Conservation (phyloP, 2,888 invertebrate species). For the Latheticus oryzae region DNA sequence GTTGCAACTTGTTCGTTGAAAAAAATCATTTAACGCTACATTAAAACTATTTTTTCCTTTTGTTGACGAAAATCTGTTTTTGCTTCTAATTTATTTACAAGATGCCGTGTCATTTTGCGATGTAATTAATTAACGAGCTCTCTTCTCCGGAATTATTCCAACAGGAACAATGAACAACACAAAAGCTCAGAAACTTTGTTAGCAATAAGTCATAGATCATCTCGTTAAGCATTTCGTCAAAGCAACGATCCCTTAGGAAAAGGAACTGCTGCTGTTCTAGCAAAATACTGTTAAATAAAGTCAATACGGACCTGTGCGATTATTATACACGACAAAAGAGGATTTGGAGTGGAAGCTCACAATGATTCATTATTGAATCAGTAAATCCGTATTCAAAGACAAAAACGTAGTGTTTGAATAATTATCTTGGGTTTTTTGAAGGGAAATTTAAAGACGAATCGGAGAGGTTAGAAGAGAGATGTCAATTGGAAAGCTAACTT, state of each 20-base stretch:
- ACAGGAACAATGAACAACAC: conserved; percentile 32
- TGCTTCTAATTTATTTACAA: conserved; percentile 30
- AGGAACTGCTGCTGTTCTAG: no score
- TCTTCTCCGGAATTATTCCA: conserved; percentile 31
- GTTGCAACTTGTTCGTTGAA: conserved; percentile 6
- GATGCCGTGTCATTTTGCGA: conserved; percentile 26
- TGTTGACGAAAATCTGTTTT: conserved; percentile 22
- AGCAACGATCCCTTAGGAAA: conserved; percentile 22
- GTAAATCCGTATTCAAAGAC: conserved; percentile 14
- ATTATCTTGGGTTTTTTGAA: conserved; percentile 8
- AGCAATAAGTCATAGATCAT: conserved; percentile 37
- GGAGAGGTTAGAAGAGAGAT: no score
- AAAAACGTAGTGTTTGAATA: conserved; percentile 8
- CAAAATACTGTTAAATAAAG: conserved; percentile 23
- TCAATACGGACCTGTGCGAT: conserved; percentile 27
- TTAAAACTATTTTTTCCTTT: no score
- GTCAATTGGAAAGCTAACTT: no score
- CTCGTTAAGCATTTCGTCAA: conserved; percentile 35
- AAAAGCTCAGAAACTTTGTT: conserved; percentile 34
- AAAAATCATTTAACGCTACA: conserved; percentile 6
- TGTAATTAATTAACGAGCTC: conserved; percentile 32
- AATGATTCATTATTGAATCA: conserved; percentile 22
- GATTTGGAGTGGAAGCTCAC: conserved; percentile 16
- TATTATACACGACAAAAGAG: conserved; percentile 27
- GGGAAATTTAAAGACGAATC: no score